Conservation (phyloP, 2,888 invertebrate species). For the Hirtodrosophila cameraria region DNA sequence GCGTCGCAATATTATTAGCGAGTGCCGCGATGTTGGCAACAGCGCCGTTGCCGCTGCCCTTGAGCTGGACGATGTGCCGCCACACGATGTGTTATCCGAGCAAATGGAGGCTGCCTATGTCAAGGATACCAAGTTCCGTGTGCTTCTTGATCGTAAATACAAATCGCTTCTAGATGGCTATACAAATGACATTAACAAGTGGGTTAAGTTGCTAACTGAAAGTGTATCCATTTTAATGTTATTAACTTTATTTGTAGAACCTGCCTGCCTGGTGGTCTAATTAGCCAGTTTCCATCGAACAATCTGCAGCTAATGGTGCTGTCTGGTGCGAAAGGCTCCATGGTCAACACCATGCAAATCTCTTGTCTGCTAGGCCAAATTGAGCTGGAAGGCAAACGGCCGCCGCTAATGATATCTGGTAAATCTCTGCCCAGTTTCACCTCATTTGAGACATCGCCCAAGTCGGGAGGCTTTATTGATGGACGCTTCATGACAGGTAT, state of each 20-base stretch:
- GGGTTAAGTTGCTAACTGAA: slow-evolving; percentile 40
- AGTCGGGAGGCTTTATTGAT: slow-evolving; percentile 98
- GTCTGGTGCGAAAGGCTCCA: slow-evolving; percentile 99
- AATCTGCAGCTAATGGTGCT: slow-evolving; percentile 99
- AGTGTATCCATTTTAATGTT: background rate
- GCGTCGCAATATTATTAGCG: slow-evolving; percentile 88
- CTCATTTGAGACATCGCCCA: slow-evolving; percentile 93
- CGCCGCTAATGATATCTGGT: slow-evolving; percentile 95
- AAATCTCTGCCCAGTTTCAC: slow-evolving; percentile 96
- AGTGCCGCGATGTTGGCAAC: slow-evolving; percentile 87
- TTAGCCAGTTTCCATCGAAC: slow-evolving; percentile 95
- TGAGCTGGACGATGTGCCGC: slow-evolving; percentile 87
- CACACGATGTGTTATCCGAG: slow-evolving; percentile 86
- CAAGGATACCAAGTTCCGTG: slow-evolving; percentile 90
- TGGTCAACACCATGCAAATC: slow-evolving; percentile 99
- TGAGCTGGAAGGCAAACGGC: slow-evolving; percentile 98
- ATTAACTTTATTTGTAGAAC: slow-evolving; percentile 83
- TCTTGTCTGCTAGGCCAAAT: slow-evolving; percentile 99
- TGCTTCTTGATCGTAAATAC: slow-evolving; percentile 92
- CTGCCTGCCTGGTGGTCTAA: slow-evolving; percentile 93
- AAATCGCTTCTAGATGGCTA: slow-evolving; percentile 91
- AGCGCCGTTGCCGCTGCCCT: slow-evolving; percentile 89
- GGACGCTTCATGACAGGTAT: slow-evolving; percentile 99
- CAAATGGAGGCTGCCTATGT: slow-evolving; percentile 89
- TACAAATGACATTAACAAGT: slow-evolving; percentile 96